These are phyloP conservation scores for Poicephalus meyeri DNA, from an alignment of 2,113 vertebrate genomes.

Conservation along the genomic window DNA sequence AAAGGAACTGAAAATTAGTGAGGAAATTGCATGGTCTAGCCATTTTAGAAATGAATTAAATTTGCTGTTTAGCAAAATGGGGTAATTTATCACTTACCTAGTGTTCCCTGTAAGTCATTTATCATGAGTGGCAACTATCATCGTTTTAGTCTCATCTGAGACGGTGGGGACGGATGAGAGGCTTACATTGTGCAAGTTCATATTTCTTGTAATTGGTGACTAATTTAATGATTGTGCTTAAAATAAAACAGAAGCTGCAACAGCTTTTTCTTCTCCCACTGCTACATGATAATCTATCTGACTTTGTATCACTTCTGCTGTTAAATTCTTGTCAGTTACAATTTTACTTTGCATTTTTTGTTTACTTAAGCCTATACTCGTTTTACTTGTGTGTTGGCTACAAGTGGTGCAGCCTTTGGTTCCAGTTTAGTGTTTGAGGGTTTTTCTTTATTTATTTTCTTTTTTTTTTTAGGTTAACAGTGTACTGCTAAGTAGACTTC, in stretches of 20 bases:
- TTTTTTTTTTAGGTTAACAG: neutral
- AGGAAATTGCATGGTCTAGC: neutral
- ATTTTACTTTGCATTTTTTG: neutral
- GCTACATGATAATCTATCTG: neutral
- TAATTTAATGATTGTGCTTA: neutral
- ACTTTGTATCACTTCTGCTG: neutral
- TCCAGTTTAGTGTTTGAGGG: neutral
- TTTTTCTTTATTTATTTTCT: neutral
- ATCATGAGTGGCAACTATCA: neutral
- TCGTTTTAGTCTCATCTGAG: neutral
- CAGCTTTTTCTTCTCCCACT: neutral
- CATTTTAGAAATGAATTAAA: slow-evolving; percentile 34
- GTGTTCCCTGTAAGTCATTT: neutral
- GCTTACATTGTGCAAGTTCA: neutral
- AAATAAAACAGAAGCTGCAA: neutral
- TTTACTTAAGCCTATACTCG: neutral
- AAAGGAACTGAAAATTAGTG: slow-evolving; percentile 23
- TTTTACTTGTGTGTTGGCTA: neutral
- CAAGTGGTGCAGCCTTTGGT: neutral
- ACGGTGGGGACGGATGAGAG: neutral
- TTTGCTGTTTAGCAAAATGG: neutral
- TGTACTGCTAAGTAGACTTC: too few relatives aligned
- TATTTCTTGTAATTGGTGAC: neutral
- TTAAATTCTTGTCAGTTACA: neutral
- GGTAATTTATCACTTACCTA: slow-evolving; percentile 11